Base-by-base conservation (phyloP, 2,888 invertebrate genomes). In the Dugesia japonica region DNA sequence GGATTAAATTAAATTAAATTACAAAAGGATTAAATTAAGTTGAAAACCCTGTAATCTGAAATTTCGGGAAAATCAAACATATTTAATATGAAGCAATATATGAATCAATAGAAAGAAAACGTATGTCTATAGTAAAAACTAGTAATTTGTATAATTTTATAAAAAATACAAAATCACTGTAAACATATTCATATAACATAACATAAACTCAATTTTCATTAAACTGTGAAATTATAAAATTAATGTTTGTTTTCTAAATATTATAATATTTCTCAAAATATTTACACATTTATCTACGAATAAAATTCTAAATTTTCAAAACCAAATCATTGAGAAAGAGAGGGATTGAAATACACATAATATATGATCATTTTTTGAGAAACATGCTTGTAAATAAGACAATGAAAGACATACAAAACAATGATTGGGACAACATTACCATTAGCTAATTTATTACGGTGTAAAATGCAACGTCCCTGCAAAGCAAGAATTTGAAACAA, bases 141-240 rank as follows among this genome's bases (percentile, higher is more conserved):
- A 56, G 56, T n/a, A 56, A 56, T 56, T 56, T 56, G 56, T 56
- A 56, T 56, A 56, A 56, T 56, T 56, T 56, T 56, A 56, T 56
- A 56, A 56, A n/a, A 56, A 56, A 56, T 56, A 56, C 56, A 56
- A 56, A 56, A 56, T 56, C 56, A 56, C 56, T 56, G 56, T 56
- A 31, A 13, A 20, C 4, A 56, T n/a, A 56, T n/a, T 56, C 56
- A 56, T 56, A 31, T 31, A 31, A 31, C 31, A 31, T 31, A 31
- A 31, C 31, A 31, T 31, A 31, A 31, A 31, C 31, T 31, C 31
- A 31, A 31, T 7, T n/a, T n/a, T 31, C 31, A 56, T 9, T 23
- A 56, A 56, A 56, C 56, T 13, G n/a, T 56, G 56, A 56, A 56
- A n/a, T 56, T 23, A n/a, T 20, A n/a, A 20, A 23, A 56, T 56